phyloP scores from a whole-genome alignment of 2,888 invertebrate species.

The Noctua comes region DNA sequence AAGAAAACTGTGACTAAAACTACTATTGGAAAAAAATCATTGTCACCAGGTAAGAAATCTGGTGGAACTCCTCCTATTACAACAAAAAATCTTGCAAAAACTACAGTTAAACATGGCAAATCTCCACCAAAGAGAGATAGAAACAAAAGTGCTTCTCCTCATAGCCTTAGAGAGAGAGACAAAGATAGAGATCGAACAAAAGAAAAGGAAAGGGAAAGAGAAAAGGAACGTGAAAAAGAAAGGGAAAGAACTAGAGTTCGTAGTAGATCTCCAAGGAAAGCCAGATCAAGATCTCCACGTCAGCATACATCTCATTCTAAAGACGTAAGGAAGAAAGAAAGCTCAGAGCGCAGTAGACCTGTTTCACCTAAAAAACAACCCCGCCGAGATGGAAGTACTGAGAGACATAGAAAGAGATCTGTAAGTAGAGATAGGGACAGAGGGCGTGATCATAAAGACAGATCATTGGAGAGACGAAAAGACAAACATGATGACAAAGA shows the following conservation, averaged over 20 bases:
- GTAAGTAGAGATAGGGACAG: constrained; percentile 88
- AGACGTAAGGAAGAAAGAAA: constrained; percentile 85
- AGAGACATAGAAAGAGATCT: constrained; percentile 85
- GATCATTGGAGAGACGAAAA: constrained; percentile 87
- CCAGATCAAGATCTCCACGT: constrained; percentile 86
- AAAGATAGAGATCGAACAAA: constrained; percentile 86
- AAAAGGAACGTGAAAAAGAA: constrained; percentile 88
- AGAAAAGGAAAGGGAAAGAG: constrained; percentile 85
- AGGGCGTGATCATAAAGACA: constrained; percentile 88
- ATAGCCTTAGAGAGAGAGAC: constrained; percentile 85
- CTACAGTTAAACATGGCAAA: constrained; percentile 84
- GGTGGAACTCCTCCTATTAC: constrained; percentile 89
- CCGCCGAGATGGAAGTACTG: constrained; percentile 83
- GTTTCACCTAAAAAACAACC: constrained; percentile 87
- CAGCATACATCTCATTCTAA: constrained; percentile 80
- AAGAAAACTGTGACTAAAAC: constrained; percentile 82
- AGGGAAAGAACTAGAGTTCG: constrained; percentile 88
- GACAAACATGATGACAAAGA: constrained; percentile 90
- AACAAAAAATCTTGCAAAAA: constrained; percentile 84
- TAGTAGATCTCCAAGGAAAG: constrained; percentile 87
- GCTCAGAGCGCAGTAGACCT: constrained; percentile 87
- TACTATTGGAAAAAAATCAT: constrained; percentile 85
- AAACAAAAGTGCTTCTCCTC: constrained; percentile 84
- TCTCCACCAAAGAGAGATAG: constrained; percentile 86
- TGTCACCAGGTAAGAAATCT: constrained; percentile 88